phyloP scores from a whole-genome alignment of 1,140 invertebrate genomes.

The Melipona quadrifasciata region DNA sequence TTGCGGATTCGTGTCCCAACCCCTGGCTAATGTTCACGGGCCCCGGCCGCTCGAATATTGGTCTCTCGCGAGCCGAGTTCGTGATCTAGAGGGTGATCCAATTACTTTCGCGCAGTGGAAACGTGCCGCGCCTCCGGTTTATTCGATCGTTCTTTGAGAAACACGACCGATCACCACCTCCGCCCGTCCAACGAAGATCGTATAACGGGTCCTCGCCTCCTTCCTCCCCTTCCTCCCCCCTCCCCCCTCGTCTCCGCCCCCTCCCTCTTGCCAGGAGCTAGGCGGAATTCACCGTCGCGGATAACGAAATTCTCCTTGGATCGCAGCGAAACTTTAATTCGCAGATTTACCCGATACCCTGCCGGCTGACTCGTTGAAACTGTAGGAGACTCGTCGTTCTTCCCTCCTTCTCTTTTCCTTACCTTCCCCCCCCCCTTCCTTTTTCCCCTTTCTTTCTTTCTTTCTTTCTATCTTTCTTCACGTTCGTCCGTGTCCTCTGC shows the following conservation, averaged over 20 bases:
- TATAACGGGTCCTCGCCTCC: constrained; percentile 17
- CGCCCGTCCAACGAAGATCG: constrained; percentile 15
- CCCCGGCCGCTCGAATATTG: constrained; percentile 52
- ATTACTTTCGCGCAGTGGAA: constrained; percentile 60
- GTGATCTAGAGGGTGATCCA: constrained; percentile 59
- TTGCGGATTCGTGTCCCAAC: constrained; percentile 69
- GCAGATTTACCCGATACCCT: constrained; percentile 34
- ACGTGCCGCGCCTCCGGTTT: constrained; percentile 43
- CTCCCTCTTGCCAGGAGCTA: too few species aligned
- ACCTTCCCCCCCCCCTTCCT: too few species aligned
- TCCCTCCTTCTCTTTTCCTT: too few species aligned
- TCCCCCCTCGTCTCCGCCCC: too few species aligned
- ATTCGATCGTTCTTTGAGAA: constrained; percentile 57
- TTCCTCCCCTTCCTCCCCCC: too few species aligned
- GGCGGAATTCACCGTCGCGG: neutral
- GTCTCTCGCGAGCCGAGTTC: constrained; percentile 37
- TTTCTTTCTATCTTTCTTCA: neutral
- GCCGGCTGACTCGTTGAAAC: constrained; percentile 1
- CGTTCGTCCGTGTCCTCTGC: neutral
- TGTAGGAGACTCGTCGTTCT: neutral
- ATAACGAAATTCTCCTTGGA: constrained; percentile 13
- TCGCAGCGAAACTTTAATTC: constrained; percentile 36
- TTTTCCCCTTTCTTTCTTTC: too few species aligned
- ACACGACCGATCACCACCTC: constrained; percentile 28
- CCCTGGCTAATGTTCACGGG: constrained; percentile 57